Evolutionary conservation across 2,797 vertebrate genomes (phyloP).

Genomic region (Sparus aurata): DNA sequence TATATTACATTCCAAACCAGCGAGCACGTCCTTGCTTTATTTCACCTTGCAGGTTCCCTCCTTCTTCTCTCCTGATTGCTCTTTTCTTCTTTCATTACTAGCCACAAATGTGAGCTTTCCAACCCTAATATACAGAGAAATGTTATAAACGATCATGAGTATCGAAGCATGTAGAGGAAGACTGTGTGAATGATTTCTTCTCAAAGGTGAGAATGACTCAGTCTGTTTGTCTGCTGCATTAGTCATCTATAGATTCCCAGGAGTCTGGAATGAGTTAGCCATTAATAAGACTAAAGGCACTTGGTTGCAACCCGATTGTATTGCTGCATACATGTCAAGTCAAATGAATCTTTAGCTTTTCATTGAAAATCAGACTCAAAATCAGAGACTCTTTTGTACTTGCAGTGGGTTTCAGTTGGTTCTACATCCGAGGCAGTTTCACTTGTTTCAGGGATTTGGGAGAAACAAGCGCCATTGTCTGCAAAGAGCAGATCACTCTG

Average conservation of each 20-base stretch:
- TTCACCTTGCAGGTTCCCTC: slow-evolving; percentile 52
- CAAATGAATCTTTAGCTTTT: not conserved
- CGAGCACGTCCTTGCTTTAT: slow-evolving; percentile 48
- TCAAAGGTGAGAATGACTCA: slow-evolving; percentile 42
- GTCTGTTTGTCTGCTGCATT: not conserved
- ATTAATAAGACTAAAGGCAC: slow-evolving; percentile 6
- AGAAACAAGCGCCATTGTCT: slow-evolving; percentile 12
- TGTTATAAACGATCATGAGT: slow-evolving; percentile 41
- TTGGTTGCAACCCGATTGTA: not conserved
- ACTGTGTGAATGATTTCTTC: slow-evolving; percentile 9
- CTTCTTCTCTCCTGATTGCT: slow-evolving; percentile 23
- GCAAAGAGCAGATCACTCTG: slow-evolving; percentile 23
- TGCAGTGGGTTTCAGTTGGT: not conserved
- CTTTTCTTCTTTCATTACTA: slow-evolving; percentile 39
- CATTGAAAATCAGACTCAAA: not conserved
- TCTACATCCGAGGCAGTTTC: not conserved
- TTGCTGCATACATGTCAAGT: not conserved
- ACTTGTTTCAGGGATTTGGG: slow-evolving; percentile 9
- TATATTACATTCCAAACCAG: slow-evolving; percentile 62
- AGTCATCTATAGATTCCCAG: slow-evolving; percentile 3
- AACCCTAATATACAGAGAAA: slow-evolving; percentile 13
- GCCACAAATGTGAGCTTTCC: slow-evolving; percentile 23
- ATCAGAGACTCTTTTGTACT: not conserved
- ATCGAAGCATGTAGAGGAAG: slow-evolving; percentile 1
- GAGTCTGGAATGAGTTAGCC: slow-evolving; percentile 35